Conservation (phyloP, 2,113 vertebrate species). For the Prolemur simus region DNA sequence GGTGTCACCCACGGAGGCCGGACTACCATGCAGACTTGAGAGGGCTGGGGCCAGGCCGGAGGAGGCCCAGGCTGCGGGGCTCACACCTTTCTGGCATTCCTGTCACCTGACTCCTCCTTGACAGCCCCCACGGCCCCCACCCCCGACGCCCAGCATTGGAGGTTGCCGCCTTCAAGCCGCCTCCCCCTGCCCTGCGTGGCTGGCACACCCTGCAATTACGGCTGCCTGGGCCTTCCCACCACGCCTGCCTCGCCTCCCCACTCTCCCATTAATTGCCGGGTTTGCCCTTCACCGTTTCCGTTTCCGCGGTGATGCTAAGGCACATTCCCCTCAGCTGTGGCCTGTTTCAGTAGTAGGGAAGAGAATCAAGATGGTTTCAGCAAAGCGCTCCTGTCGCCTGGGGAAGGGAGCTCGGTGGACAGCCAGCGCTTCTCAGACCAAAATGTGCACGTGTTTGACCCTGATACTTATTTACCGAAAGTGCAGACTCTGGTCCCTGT, state of each 20-base stretch:
- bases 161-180: conserved; percentile 41
- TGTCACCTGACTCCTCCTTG: neutral
- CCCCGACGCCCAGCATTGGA: neutral
- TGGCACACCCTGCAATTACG: conserved; percentile 66
- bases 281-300: conserved; percentile 66
- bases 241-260: conserved; percentile 49
- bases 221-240: conserved; percentile 30
- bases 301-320: conserved; percentile 45
- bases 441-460: neutral
- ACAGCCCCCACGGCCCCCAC: neutral
- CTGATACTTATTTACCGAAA: neutral
- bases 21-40: neutral
- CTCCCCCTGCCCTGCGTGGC: neutral
- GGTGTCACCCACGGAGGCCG: neutral
- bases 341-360: conserved; percentile 71
- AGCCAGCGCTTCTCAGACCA: neutral
- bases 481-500: neutral
- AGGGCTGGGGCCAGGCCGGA: neutral
- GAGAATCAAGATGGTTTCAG: conserved; percentile 53
- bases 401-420: neutral
- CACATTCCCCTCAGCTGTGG: conserved; percentile 63
- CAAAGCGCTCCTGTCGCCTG: conserved; percentile 49
- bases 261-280: conserved; percentile 75
- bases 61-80: neutral
- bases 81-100: neutral